Evolutionary conservation across 2,888 invertebrate genomes (phyloP).

Genomic region (Lingula anatina): DNA sequence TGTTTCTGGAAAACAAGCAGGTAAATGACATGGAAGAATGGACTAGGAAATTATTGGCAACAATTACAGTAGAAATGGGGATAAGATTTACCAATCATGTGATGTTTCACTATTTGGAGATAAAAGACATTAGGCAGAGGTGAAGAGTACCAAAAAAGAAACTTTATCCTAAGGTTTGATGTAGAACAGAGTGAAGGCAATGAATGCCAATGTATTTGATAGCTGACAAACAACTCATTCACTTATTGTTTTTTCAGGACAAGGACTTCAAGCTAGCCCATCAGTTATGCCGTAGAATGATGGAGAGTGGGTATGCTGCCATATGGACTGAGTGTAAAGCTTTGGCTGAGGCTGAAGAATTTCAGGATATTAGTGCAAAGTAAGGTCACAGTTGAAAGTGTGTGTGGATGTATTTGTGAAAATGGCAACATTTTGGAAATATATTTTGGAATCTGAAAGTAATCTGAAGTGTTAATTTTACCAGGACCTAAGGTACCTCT

Average conservation of each 20-base stretch:
- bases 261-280: conserved; percentile 55
- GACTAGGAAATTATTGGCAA: too few relatives aligned
- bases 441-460: not conserved
- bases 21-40: too few relatives aligned
- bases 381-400: conserved; percentile 13
- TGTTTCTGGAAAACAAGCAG: too few relatives aligned
- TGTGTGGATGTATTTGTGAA: not conserved
- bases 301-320: conserved; percentile 54
- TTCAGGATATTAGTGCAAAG: conserved; percentile 51
- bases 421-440: not conserved
- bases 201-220: too few relatives aligned
- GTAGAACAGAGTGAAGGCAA: too few relatives aligned
- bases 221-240: not conserved
- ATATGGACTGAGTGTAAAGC: conserved; percentile 58
- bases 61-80: too few relatives aligned
- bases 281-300: conserved; percentile 55
- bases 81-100: too few relatives aligned
- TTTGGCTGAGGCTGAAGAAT: conserved; percentile 56
- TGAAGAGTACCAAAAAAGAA: too few relatives aligned
- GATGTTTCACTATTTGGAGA: too few relatives aligned
- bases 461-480: not conserved
- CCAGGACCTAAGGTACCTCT: too few relatives aligned
- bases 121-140: too few relatives aligned
- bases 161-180: too few relatives aligned
- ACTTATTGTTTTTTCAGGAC: conserved; percentile 10